A percentile compares a stretch with the other conserved stretches of the same genome.
Evolutionary conservation across 2,797 vertebrate species (phyloP).

Genomic region (Urosaurus nigricauda): DNA sequence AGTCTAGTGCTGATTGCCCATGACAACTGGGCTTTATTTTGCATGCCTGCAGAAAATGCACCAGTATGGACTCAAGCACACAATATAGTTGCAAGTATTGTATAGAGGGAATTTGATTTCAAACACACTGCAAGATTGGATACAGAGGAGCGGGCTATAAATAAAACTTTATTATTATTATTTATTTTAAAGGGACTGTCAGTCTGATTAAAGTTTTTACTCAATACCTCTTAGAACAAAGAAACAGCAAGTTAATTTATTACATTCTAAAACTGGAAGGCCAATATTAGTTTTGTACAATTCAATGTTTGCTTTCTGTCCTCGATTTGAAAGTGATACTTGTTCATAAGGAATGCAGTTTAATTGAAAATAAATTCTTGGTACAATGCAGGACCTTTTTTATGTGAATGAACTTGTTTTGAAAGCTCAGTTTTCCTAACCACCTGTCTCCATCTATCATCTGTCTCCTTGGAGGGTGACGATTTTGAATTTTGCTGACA

Average conservation of each 20-base stretch:
- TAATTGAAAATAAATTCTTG: rapidly evolving
- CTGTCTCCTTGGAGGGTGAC: background rate
- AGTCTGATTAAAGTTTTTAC: conserved; percentile 31
- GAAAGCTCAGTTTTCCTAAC: background rate
- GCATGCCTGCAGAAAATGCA: background rate
- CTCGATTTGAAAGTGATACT: background rate
- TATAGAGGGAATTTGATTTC: conserved; percentile 31
- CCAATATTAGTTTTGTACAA: conserved; percentile 30
- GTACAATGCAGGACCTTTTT: background rate
- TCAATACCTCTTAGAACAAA: conserved; percentile 25
- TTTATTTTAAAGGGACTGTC: background rate
- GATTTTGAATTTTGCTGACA: background rate
- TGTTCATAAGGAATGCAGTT: conserved; percentile 27
- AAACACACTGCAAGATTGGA: background rate
- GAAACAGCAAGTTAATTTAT: background rate
- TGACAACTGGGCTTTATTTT: no score
- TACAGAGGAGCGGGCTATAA: no score
- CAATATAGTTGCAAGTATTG: conserved; percentile 23
- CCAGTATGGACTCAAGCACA: background rate
- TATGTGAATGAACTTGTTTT: background rate
- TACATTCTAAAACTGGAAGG: conserved; percentile 11
- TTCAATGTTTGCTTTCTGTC: conserved; percentile 8
- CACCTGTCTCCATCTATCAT: background rate
- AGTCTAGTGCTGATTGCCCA: no score
- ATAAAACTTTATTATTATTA: no score